Evolutionary conservation across 2,888 invertebrate genomes (phyloP).

Genomic region (Epinotia nisella): DNA sequence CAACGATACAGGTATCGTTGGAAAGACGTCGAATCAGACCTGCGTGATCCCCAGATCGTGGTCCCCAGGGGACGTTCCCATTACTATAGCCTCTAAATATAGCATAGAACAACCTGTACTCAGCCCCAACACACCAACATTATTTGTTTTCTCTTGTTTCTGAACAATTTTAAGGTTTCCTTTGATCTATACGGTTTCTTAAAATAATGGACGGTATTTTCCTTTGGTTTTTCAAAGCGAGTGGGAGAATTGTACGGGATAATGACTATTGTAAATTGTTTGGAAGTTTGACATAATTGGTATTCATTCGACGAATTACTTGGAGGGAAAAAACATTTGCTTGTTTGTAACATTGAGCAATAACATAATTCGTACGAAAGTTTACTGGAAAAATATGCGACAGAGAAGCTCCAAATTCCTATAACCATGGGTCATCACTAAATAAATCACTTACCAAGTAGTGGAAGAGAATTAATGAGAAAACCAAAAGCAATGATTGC

Average conservation of each 20-base stretch:
- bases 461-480: not conserved
- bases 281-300: conserved; percentile 12
- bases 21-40: no score
- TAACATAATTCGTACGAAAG: no score
- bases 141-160: conserved; percentile 44
- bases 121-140: conserved; percentile 15
- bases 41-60: no score
- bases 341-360: not conserved
- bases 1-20: no score
- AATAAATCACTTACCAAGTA: not conserved
- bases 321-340: not conserved
- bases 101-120: conserved; percentile 19
- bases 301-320: not conserved
- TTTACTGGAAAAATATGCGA: no score
- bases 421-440: not conserved
- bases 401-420: no score
- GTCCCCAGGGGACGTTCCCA: no score
- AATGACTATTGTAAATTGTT: conserved; percentile 33
- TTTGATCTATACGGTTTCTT: conserved; percentile 45
- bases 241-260: conserved; percentile 9
- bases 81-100: conserved; percentile 7
- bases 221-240: conserved; percentile 34
- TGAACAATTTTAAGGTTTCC: conserved; percentile 41
- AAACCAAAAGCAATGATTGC: not conserved
- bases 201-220: conserved; percentile 39